Percentiles rank a stretch among this genome's conserved stretches.
phyloP scores from a whole-genome alignment of 1,140 invertebrate species.

The Lamellibrachia luymesi region DNA sequence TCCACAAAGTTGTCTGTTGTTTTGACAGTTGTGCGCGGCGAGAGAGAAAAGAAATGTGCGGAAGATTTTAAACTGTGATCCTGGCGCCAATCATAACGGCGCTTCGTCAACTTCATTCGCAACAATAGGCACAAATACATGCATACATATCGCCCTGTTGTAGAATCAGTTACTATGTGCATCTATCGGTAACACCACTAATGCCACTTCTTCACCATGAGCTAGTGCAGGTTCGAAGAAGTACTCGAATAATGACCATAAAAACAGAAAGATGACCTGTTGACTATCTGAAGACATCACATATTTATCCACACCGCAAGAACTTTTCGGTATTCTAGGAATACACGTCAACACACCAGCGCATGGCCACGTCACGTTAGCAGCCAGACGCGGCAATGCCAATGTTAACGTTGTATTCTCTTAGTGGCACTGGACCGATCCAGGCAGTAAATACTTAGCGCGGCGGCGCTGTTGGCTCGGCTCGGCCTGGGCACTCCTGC shows the following conservation, averaged over 20 bases:
- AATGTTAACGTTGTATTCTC: not conserved
- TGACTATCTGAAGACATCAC: not conserved
- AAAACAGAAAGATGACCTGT: not conserved
- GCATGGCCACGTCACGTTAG: not conserved
- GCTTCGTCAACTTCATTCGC: not conserved
- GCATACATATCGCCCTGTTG: no score
- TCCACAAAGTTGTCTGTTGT: no score
- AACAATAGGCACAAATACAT: not conserved
- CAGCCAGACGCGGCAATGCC: not conserved
- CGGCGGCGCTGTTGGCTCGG: not conserved
- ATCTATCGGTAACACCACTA: no score
- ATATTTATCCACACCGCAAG: not conserved
- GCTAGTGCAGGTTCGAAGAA: no score
- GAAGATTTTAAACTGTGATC: not conserved
- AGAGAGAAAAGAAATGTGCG: not conserved
- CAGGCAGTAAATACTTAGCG: not conserved
- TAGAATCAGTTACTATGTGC: no score
- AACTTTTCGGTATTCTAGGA: not conserved
- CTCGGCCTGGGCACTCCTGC: not conserved
- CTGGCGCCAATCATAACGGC: not conserved
- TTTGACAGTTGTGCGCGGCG: no score
- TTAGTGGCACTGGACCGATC: not conserved
- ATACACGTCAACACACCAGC: not conserved
- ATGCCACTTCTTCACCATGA: no score
- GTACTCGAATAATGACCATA: no score